Conservation (phyloP, 2,888 invertebrate species). For the Protophormia terraenovae region DNA sequence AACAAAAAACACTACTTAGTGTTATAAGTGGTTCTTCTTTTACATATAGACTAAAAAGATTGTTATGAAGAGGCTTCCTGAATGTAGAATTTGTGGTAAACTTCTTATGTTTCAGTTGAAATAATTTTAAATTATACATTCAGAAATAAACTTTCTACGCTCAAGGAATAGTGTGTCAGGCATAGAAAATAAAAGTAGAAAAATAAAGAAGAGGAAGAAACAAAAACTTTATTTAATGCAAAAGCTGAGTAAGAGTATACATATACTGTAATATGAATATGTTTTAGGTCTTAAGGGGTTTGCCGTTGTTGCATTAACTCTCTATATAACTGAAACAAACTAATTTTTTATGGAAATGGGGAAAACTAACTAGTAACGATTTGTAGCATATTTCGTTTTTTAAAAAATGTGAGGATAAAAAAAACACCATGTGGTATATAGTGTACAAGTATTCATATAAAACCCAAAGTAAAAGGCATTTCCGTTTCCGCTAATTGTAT, state of each 20-base stretch:
- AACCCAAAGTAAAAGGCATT: conserved; percentile 72
- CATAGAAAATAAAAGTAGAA: conserved; percentile 42
- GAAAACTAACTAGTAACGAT: conserved; percentile 43
- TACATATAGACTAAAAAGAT: neutral
- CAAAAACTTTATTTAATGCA: conserved; percentile 24
- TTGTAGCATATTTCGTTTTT: conserved; percentile 45
- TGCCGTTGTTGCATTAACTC: conserved; percentile 45
- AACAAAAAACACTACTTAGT: neutral
- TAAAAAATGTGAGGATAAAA: neutral
- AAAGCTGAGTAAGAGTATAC: neutral
- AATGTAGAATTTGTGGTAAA: conserved; percentile 13
- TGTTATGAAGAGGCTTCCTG: conserved; percentile 11
- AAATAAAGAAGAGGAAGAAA: no score
- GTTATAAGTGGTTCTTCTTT: neutral
- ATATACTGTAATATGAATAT: neutral
- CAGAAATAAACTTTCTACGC: conserved; percentile 23
- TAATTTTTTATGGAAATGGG: conserved; percentile 25
- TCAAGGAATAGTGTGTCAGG: conserved; percentile 4
- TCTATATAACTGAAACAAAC: neutral
- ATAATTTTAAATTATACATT: conserved; percentile 39
- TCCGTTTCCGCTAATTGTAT: conserved; percentile 77
- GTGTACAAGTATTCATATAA: conserved; percentile 3
- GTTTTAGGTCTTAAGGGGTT: conserved; percentile 20
- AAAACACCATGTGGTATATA: conserved; percentile 40
- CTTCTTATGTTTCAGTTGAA: neutral